phyloP scores from a whole-genome alignment of 2,797 vertebrate genomes.

The Anomalospiza imberbis region DNA sequence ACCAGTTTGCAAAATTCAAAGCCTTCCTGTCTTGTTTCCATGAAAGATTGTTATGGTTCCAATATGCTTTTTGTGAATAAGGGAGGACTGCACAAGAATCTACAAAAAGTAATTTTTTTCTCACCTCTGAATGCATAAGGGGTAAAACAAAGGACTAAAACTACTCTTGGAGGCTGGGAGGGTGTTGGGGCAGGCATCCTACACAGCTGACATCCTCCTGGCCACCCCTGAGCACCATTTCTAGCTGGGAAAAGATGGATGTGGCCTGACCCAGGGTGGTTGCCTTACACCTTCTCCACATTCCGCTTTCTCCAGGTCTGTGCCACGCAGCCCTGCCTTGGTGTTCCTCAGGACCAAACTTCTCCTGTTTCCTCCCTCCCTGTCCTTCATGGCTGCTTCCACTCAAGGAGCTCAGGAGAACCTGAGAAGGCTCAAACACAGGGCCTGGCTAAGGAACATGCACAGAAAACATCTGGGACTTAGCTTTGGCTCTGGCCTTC shows the following conservation, averaged over 20 bases:
- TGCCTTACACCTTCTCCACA: not conserved
- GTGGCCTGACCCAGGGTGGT: not conserved
- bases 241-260: not conserved
- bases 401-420: not conserved
- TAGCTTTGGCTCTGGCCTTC: not conserved
- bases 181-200: not conserved
- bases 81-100: not conserved
- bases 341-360: not conserved
- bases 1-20: not conserved
- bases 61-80: not conserved
- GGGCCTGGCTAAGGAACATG: not conserved
- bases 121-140: not conserved
- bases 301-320: not conserved
- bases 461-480: not conserved
- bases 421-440: not conserved
- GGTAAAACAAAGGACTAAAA: not conserved
- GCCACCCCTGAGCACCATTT: not conserved
- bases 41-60: constrained; percentile 6
- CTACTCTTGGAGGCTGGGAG: not conserved
- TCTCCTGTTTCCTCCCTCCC: not conserved
- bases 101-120: not conserved
- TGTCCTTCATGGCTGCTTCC: not conserved
- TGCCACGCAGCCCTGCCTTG: not conserved
- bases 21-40: not conserved
- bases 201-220: not conserved